These are phyloP conservation scores for Oxycera nigricornis DNA, from an alignment of 2,888 invertebrate species.

Conservation along the genomic window DNA sequence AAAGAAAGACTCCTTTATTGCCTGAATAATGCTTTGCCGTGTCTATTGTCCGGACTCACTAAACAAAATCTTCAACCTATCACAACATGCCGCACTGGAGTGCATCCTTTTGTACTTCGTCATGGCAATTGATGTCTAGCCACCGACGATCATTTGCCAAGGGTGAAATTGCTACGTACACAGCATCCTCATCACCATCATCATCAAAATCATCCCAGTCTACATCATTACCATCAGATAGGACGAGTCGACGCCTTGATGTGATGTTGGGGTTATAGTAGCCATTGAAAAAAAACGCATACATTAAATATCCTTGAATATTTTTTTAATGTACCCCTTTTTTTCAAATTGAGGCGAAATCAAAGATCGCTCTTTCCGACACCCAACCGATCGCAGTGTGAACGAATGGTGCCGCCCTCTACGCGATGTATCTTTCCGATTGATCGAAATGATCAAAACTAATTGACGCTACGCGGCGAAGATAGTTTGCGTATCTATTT, in stretches of 20 bases:
- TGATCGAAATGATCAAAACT: neutral
- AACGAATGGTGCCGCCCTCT: neutral
- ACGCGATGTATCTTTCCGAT: neutral
- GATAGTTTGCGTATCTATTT: neutral
- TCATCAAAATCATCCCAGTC: neutral
- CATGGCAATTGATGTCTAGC: constrained; percentile 38
- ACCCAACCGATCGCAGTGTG: neutral
- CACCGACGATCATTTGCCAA: constrained; percentile 17
- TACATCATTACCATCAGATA: neutral
- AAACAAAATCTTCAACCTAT: constrained; percentile 4
- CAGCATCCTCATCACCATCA: constrained; percentile 11
- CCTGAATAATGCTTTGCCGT: neutral
- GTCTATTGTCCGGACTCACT: neutral
- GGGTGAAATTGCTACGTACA: constrained; percentile 20
- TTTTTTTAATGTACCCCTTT: neutral
- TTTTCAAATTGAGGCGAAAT: neutral
- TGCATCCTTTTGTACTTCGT: constrained; percentile 21
- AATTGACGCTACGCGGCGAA: neutral
- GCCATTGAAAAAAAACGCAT: neutral
- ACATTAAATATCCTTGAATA: neutral
- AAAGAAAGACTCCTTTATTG: neutral
- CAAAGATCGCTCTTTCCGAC: constrained; percentile 1
- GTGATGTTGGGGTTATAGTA: neutral
- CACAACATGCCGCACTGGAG: neutral
- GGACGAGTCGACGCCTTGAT: neutral